phyloP scores from a whole-genome alignment of 2,888 invertebrate species.

The Seladonia tumulorum region DNA sequence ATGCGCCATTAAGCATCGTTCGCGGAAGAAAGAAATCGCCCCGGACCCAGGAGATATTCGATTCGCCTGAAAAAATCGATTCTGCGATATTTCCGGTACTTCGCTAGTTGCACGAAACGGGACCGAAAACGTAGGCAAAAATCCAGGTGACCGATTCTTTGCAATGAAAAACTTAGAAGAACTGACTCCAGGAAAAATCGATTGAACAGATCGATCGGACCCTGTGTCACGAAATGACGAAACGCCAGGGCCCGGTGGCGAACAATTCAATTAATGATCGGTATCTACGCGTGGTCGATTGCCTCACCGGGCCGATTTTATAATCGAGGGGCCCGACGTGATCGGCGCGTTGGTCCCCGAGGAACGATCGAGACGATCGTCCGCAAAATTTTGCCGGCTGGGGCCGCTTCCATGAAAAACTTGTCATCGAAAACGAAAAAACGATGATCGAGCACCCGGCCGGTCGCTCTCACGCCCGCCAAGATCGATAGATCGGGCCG shows the following conservation, averaged over 20 bases:
- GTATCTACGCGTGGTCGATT: background rate
- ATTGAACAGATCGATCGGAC: background rate
- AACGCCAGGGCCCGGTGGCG: background rate
- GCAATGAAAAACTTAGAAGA: too few species aligned
- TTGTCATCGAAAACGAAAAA: slow-evolving; percentile 24
- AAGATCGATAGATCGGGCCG: slow-evolving; percentile 25
- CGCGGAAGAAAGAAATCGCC: background rate
- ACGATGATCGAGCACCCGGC: slow-evolving; percentile 7
- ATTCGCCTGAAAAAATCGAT: background rate
- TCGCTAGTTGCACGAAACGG: too few species aligned
- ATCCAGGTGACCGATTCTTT: too few species aligned
- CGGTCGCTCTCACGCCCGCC: background rate
- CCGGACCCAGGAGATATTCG: background rate
- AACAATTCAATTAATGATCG: background rate
- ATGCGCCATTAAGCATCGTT: slow-evolving; percentile 8
- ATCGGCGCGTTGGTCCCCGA: background rate
- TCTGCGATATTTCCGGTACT: background rate
- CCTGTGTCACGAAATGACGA: background rate
- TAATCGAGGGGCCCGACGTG: background rate
- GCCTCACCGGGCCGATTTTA: background rate
- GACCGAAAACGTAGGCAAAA: background rate
- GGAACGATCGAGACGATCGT: background rate
- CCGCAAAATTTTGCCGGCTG: slow-evolving; percentile 6
- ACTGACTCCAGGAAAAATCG: background rate
- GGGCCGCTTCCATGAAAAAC: slow-evolving; percentile 13